phyloP scores from a whole-genome alignment of 2,113 vertebrate species.

The Haplochromis vanheusdeni region DNA sequence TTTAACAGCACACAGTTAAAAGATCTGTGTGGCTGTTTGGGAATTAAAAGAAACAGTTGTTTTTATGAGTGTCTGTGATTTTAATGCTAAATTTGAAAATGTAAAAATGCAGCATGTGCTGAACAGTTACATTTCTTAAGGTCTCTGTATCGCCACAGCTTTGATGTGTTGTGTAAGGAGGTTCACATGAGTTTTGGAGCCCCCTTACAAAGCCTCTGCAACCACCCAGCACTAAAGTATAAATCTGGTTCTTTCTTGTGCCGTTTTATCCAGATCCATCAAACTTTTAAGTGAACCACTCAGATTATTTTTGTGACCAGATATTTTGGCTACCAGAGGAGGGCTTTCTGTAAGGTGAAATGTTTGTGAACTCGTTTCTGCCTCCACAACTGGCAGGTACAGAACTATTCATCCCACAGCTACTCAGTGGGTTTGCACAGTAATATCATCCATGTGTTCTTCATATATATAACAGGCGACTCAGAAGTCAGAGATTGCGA shows the following conservation, averaged over 20 bases:
- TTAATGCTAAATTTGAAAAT: neutral
- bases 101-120: neutral
- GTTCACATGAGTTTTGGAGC: neutral
- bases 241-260: neutral
- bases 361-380: neutral
- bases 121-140: neutral
- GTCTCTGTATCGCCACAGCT: neutral
- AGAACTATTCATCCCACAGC: slow-evolving; percentile 9
- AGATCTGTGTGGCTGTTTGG: neutral
- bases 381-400: slow-evolving; percentile 7
- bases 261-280: neutral
- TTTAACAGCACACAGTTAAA: neutral
- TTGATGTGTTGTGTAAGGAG: neutral
- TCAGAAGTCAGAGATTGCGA: slow-evolving; percentile 4
- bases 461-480: neutral
- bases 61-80: neutral
- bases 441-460: neutral
- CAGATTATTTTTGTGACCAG: neutral
- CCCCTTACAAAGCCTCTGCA: neutral
- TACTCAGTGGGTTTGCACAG: neutral
- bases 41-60: neutral
- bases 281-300: neutral
- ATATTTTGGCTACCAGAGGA: slow-evolving; percentile 1
- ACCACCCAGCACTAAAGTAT: neutral
- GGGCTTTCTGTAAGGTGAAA: neutral